Base-by-base conservation (phyloP, 2,113 vertebrate genomes). In the Sinocyclocheilus anshuiensis region DNA sequence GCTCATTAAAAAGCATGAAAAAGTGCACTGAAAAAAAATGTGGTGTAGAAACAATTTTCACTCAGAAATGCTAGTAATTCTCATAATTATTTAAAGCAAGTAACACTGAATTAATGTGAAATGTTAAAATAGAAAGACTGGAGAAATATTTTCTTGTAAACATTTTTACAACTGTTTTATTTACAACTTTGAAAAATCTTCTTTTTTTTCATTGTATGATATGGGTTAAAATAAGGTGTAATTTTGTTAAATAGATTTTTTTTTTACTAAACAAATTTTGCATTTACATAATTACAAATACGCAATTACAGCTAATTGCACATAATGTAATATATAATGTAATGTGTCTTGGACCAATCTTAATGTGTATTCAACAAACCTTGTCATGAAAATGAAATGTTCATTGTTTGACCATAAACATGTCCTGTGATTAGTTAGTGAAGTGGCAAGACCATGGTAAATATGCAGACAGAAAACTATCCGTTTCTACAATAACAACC, bases 1-100 rank as follows among this genome's bases (percentile, higher is more conserved):
- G 29, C 50, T 87, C 29, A 50, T 74, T 50, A 24, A 24, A 83
- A 57, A 48, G 18, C 72, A 78, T 55, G 11, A 22, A 55, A 15
- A 36, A 12, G 1, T 22, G 3, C 57, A 59, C 20, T 9, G 57
- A 45, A 59, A 59, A 55, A 53, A 57, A 57, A 20, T 20, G 13
- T 20, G 55, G 55, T 57, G 18, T 57, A 20, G 55, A 57, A 59
- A 59, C n/a, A 59, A 20, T 57, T 57, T 20, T 57, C 55, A 22
- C 6, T 8, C 18, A 22, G 20, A 59, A 59, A 59, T 59, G 20
- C 1, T 59, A 22, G 57, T 9, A 22, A 59, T 59, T 59, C n/a
- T 59, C 57, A 59, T 7, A 59, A n/a, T 22, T 59, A 59, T 59
- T 22, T n/a, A 22, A 7, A 59, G 57, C 20, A 59, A n/a, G 20